phyloP scores from a whole-genome alignment of 2,888 invertebrate species.

The Ctenicera cuprea region DNA sequence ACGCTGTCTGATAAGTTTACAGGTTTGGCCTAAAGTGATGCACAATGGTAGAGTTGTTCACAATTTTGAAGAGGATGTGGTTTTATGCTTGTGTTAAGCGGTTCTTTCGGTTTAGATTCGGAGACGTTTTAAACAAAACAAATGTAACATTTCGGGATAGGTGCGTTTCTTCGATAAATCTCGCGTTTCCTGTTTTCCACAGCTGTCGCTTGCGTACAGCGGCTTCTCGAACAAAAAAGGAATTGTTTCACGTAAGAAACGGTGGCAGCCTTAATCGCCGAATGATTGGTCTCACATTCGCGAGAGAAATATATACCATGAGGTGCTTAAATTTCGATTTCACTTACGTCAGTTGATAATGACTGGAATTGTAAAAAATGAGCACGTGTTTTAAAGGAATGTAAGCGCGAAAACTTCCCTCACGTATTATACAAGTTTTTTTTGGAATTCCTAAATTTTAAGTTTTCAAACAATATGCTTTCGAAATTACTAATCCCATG shows the following conservation, averaged over 20 bases:
- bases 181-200: slow-evolving; percentile 44
- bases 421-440: too few species aligned
- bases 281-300: slow-evolving; percentile 52
- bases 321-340: slow-evolving; percentile 36
- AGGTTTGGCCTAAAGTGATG: slow-evolving; percentile 50
- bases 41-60: slow-evolving; percentile 44
- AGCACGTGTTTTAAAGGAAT: neutral
- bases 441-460: too few species aligned
- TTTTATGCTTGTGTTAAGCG: slow-evolving; percentile 42
- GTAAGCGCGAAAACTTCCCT: too few species aligned
- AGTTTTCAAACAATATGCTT: too few species aligned
- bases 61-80: slow-evolving; percentile 49
- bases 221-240: slow-evolving; percentile 50
- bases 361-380: slow-evolving; percentile 8
- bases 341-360: slow-evolving; percentile 14
- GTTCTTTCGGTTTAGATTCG: slow-evolving; percentile 25
- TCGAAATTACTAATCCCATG: too few species aligned
- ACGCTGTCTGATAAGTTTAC: slow-evolving; percentile 56
- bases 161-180: slow-evolving; percentile 50
- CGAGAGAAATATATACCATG: slow-evolving; percentile 20
- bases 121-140: slow-evolving; percentile 36
- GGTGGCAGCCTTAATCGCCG: slow-evolving; percentile 55
- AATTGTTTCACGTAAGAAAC: slow-evolving; percentile 56
- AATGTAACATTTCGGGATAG: slow-evolving; percentile 30
- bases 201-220: slow-evolving; percentile 43